Conservation (phyloP, 2,888 invertebrate genomes). For the Stenodema calcarata region DNA sequence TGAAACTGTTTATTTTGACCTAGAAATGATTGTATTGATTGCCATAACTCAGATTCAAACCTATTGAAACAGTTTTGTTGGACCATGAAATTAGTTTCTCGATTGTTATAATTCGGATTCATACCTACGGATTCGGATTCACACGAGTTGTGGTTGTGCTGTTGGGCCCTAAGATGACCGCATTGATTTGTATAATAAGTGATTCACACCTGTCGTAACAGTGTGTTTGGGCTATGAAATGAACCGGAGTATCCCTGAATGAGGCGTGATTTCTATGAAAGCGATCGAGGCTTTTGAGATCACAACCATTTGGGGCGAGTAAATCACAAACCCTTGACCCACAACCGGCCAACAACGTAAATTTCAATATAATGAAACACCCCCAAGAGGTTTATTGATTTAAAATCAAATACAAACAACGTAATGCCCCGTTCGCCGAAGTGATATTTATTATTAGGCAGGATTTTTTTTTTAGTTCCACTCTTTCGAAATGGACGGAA, state of each 20-base stretch:
- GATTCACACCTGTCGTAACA: too few species aligned
- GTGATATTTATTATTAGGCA: not conserved
- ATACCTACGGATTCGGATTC: too few species aligned
- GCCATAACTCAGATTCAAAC: too few species aligned
- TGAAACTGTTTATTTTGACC: too few species aligned
- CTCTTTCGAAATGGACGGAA: slow-evolving; percentile 1
- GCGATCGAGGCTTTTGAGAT: not conserved
- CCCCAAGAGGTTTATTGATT: not conserved
- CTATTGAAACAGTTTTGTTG: too few species aligned
- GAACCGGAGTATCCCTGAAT: not conserved
- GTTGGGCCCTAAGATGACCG: too few species aligned
- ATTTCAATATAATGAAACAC: not conserved
- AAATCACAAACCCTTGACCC: not conserved
- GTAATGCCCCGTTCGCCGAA: not conserved
- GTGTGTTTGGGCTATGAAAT: too few species aligned
- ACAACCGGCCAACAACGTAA: not conserved
- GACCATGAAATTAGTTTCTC: too few species aligned
- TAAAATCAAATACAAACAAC: not conserved
- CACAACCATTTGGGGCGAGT: not conserved
- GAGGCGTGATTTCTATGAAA: not conserved
- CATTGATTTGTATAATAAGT: too few species aligned
- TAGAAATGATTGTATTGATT: too few species aligned
- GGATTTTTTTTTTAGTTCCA: not conserved
- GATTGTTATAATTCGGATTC: too few species aligned
- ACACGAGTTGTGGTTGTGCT: too few species aligned